phyloP scores from a whole-genome alignment of 2,113 vertebrate species.

The Seriola aureovittata region DNA sequence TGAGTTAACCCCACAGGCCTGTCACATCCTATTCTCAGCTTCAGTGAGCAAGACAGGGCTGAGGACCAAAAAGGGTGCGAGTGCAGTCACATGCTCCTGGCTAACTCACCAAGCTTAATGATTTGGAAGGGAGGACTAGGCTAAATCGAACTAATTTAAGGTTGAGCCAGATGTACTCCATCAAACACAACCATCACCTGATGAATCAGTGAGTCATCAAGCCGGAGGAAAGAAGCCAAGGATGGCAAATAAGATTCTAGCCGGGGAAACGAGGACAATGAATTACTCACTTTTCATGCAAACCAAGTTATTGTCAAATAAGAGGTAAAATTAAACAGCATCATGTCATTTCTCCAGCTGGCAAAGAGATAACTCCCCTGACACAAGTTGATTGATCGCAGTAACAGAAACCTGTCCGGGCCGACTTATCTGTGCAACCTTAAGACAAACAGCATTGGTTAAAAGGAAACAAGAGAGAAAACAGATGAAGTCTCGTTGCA shows the following conservation, averaged over 20 bases:
- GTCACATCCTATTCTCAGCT: constrained; percentile 83
- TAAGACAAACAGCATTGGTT: background rate
- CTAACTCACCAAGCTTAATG: constrained; percentile 70
- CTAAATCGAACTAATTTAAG: constrained; percentile 73
- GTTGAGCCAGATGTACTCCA: constrained; percentile 61
- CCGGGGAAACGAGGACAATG: constrained; percentile 44
- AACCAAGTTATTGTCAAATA: constrained; percentile 49
- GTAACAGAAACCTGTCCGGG: constrained; percentile 2
- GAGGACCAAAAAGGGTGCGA: constrained; percentile 69
- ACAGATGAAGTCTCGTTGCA: constrained; percentile 42
- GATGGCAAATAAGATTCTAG: constrained; percentile 52
- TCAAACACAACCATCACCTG: constrained; percentile 71
- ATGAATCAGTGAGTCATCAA: constrained; percentile 69
- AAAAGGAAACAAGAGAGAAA: constrained; percentile 23
- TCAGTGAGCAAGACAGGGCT: constrained; percentile 78
- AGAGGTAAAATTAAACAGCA: constrained; percentile 53
- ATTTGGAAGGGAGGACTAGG: constrained; percentile 64
- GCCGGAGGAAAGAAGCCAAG: constrained; percentile 51
- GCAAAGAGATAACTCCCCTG: constrained; percentile 29
- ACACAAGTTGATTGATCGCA: constrained; percentile 39
- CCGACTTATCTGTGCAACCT: constrained; percentile 13
- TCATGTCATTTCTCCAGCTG: constrained; percentile 42
- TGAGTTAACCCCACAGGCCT: constrained; percentile 81
- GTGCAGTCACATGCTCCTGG: constrained; percentile 77
- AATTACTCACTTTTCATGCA: constrained; percentile 41